These are phyloP conservation scores for Orthonevra nobilis DNA, from an alignment of 2,888 invertebrate species.

Conservation along the genomic window DNA sequence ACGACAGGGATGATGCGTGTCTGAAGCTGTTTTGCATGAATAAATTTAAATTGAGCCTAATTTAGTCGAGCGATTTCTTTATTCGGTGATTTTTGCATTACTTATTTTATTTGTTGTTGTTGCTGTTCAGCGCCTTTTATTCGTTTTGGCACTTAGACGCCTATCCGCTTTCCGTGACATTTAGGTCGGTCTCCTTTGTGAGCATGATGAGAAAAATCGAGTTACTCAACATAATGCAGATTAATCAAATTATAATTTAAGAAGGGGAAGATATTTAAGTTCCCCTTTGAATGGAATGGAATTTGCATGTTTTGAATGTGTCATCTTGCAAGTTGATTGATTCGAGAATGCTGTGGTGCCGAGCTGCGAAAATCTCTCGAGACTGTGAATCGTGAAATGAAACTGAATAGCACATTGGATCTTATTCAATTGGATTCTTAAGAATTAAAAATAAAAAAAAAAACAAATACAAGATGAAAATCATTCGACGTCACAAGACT, in stretches of 20 bases:
- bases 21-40: constrained; percentile 40
- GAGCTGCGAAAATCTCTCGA: not conserved
- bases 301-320: constrained; percentile 24
- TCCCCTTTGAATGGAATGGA: constrained; percentile 25
- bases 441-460: no score
- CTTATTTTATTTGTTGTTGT: no score
- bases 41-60: constrained; percentile 58
- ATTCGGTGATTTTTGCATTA: constrained; percentile 22
- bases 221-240: constrained; percentile 45
- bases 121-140: no score
- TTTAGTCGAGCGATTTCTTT: constrained; percentile 39
- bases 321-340: not conserved
- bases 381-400: not conserved
- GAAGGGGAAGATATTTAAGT: constrained; percentile 27
- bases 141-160: not conserved
- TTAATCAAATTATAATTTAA: constrained; percentile 47
- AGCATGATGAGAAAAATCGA: constrained; percentile 29
- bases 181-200: constrained; percentile 25
- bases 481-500: not conserved
- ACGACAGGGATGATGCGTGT: constrained; percentile 39
- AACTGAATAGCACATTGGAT: not conserved
- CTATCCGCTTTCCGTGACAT: not conserved
- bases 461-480: no score
- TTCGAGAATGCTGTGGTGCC: no score
- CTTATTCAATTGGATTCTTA: no score